phyloP scores from a whole-genome alignment of 1,140 invertebrate species.

The Hyphantria cunea region DNA sequence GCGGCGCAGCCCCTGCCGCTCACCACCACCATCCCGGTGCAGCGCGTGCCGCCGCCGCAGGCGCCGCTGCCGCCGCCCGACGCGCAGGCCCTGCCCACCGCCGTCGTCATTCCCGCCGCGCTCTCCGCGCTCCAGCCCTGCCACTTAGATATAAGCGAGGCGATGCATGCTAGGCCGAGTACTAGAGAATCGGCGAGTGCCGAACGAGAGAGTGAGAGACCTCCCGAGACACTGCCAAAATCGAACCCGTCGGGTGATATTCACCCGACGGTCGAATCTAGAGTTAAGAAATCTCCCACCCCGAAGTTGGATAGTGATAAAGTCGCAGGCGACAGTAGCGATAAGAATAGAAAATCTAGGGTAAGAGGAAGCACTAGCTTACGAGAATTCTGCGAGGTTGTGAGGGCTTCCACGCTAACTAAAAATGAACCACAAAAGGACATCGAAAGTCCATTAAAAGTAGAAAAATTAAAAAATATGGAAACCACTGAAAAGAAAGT shows the following conservation, averaged over 20 bases:
- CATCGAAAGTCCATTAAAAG: constrained; percentile 3
- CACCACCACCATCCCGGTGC: constrained; percentile 69
- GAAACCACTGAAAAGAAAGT: neutral
- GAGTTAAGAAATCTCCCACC: constrained; percentile 74
- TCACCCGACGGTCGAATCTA: constrained; percentile 61
- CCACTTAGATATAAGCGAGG: constrained; percentile 16
- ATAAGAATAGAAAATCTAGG: constrained; percentile 48
- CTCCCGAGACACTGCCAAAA: constrained; percentile 66
- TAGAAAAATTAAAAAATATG: neutral
- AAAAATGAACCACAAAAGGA: constrained; percentile 9
- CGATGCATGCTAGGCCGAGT: constrained; percentile 18
- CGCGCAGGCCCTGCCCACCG: constrained; percentile 49
- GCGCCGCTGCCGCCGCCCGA: constrained; percentile 34
- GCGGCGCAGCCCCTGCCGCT: constrained; percentile 54
- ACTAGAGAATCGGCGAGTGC: constrained; percentile 40
- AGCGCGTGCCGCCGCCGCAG: constrained; percentile 40
- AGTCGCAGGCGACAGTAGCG: constrained; percentile 47
- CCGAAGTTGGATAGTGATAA: constrained; percentile 59
- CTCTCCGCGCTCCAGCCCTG: constrained; percentile 25
- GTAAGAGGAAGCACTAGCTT: constrained; percentile 10
- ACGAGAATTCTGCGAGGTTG: constrained; percentile 1
- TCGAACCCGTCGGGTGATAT: constrained; percentile 61
- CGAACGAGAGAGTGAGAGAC: constrained; percentile 44
- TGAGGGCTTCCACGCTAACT: constrained; percentile 17
- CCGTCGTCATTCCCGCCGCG: constrained; percentile 68